Percentiles rank a stretch among this genome's conserved stretches.
Conservation (phyloP, 2,113 vertebrate species). For the Solenodon paradoxus region DNA sequence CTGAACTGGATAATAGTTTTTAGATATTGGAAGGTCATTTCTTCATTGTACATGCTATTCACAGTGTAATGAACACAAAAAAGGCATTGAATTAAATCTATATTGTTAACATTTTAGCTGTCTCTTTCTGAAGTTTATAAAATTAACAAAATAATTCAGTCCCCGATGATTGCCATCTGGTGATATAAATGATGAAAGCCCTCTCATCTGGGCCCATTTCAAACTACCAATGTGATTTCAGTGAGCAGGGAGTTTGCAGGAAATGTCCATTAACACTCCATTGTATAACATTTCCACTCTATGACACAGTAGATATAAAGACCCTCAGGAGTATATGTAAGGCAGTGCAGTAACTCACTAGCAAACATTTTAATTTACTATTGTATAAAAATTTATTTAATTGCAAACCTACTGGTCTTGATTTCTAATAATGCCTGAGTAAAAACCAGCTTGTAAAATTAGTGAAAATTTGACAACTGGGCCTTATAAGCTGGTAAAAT, state of each 20-base stretch:
- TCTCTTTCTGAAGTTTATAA: neutral
- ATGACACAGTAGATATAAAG: neutral
- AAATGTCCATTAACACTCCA: neutral
- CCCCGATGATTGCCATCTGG: neutral
- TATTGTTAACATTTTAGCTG: neutral
- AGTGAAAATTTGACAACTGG: neutral
- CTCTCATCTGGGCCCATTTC: neutral
- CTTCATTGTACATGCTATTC: neutral
- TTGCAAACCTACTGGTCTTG: neutral
- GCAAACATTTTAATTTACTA: neutral
- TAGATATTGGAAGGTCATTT: neutral
- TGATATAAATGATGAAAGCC: neutral
- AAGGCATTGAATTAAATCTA: neutral
- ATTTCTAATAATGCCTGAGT: neutral
- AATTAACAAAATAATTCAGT: neutral
- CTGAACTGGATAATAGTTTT: neutral
- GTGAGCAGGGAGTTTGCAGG: neutral
- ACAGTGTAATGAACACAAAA: neutral
- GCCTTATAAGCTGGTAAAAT: neutral
- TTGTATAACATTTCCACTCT: neutral
- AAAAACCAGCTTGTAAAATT: conserved; percentile 6
- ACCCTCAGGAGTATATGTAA: neutral
- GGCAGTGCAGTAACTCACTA: neutral
- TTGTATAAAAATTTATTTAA: neutral
- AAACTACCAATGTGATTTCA: neutral